These are phyloP conservation scores for Apodemia zela DNA, from an alignment of 2,888 invertebrate species.

Conservation along the genomic window DNA sequence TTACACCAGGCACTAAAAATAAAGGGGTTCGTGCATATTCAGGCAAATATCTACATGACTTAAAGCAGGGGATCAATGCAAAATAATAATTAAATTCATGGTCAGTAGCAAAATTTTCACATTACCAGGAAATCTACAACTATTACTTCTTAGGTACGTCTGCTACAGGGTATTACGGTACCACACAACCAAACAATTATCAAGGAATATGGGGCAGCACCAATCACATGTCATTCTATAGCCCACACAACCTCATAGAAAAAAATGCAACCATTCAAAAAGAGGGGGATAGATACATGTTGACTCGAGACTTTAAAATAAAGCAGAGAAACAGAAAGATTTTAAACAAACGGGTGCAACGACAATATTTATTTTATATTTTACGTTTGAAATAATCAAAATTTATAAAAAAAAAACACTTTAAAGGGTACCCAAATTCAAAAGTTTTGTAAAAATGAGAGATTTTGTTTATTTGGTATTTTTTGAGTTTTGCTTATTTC, in stretches of 20 bases:
- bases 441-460: too few species aligned
- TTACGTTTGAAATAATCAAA: background rate
- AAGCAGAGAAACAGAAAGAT: slow-evolving; percentile 2
- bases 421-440: background rate
- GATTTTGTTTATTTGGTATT: too few species aligned
- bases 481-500: too few species aligned
- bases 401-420: background rate
- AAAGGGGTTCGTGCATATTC: slow-evolving; percentile 47
- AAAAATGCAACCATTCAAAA: slow-evolving; percentile 19
- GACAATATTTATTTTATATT: slow-evolving; percentile 2
- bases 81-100: slow-evolving; percentile 16
- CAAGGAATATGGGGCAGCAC: slow-evolving; percentile 73
- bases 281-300: background rate
- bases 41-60: slow-evolving; percentile 20
- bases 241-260: slow-evolving; percentile 69
- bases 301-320: slow-evolving; percentile 12
- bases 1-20: slow-evolving; percentile 18
- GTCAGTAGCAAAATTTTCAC: slow-evolving; percentile 40
- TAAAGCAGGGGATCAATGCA: slow-evolving; percentile 21
- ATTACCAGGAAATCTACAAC: slow-evolving; percentile 52
- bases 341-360: slow-evolving; percentile 16
- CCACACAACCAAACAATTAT: slow-evolving; percentile 63
- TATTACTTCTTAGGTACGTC: slow-evolving; percentile 42
- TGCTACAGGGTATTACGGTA: slow-evolving; percentile 59
- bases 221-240: slow-evolving; percentile 71